Base-by-base conservation (phyloP, 2,113 vertebrate genomes). In the Pelecanoides urinatrix region DNA sequence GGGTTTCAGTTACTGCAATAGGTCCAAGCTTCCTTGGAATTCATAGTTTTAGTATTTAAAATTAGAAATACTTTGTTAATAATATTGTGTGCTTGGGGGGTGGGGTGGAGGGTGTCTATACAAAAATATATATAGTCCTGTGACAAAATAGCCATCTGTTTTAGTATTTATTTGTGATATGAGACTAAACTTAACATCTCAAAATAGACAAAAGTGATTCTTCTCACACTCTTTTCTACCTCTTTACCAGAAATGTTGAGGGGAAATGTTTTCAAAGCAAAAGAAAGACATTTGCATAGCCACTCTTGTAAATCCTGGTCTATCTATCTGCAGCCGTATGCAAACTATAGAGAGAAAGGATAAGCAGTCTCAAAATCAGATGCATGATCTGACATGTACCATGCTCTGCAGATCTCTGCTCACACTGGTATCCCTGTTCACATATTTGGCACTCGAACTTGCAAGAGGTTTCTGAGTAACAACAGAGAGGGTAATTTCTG, bases 71-170 rank as follows among this genome's bases (percentile, higher is more conserved):
- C 30, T 88, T 68, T 68, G 23, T 85, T 65, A 82, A 36, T 55
- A 82, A 88, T 82, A 50, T 27, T 88, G 30, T 49, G 10, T 86
- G 23, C 27, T 63, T 91, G 22, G 9, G 7, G 22, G 11, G 21
- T 22, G 21, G 10, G 44, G 14, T 17, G 13, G 15, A 26, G 7
- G n/a, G 29, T 61, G 20, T 78, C 16, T 88, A 20, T 44, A 72
- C 34, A 89, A 86, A 94, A 72, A 86, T 86, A 95, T 80, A 44
- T 40, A 81, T 27, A 91, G 11, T 32, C 65, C 38, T 93, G 50
- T 91, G 84, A 84, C 47, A 93, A 95, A 94, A 85, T 32, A 92
- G 11, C 83, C 83, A 94, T 95, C 75, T 91, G 93, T 55, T 95
- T 95, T 72, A 65, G 56, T 61, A 76, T 90, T 90, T 84, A 53